phyloP scores from a whole-genome alignment of 2,113 vertebrate genomes.

The chimpanzee (Pan troglodytes) region DNA sequence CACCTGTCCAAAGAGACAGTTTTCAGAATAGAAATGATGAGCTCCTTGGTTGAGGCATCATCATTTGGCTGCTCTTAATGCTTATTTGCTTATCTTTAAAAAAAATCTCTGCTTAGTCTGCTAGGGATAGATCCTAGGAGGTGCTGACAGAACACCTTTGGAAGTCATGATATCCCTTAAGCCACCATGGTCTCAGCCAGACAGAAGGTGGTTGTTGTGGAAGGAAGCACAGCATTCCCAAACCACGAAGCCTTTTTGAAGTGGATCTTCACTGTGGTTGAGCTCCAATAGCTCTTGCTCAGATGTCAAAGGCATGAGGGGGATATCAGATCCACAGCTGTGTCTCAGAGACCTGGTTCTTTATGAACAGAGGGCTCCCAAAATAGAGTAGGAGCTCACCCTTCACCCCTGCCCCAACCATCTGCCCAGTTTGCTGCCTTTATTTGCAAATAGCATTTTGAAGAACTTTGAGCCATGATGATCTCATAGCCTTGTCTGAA shows the following conservation, averaged over 20 bases:
- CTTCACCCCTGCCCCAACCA: not conserved
- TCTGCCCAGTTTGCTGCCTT: not conserved
- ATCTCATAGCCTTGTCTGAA: constrained; percentile 27
- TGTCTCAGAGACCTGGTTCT: not conserved
- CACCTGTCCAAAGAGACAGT: not conserved
- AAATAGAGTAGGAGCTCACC: not conserved
- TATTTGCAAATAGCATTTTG: constrained; percentile 24
- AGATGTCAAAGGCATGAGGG: not conserved
- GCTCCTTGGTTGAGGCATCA: not conserved
- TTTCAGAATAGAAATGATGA: not conserved
- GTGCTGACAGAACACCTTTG: not conserved
- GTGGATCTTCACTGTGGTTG: not conserved
- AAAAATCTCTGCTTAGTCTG: not conserved
- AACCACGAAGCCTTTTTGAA: not conserved
- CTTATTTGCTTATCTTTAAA: not conserved
- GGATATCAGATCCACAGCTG: not conserved
- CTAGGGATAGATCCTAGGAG: not conserved
- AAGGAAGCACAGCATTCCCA: not conserved
- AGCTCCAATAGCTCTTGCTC: not conserved
- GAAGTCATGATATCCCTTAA: not conserved
- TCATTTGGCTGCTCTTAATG: not conserved
- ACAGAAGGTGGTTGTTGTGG: not conserved
- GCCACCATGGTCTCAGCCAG: not conserved
- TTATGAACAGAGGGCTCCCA: not conserved
- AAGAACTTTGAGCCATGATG: not conserved